Conservation (phyloP, 2,113 vertebrate genomes). For the Festucalex cinctus region DNA sequence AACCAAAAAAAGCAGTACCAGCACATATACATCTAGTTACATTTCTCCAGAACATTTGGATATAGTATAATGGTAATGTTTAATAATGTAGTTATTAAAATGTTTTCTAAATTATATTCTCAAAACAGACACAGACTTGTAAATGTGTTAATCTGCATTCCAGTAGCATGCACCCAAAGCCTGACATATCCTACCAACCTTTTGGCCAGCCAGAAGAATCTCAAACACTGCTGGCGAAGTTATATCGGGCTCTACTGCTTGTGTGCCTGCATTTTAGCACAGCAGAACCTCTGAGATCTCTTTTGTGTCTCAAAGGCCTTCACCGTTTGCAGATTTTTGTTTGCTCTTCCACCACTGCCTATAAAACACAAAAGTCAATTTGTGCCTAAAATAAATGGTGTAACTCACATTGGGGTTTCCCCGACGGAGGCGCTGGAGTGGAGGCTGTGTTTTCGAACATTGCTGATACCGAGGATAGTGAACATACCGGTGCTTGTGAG, state of each 20-base stretch:
- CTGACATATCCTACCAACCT: slow-evolving; percentile 34
- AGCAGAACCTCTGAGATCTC: slow-evolving; percentile 66
- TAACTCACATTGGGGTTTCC: slow-evolving; percentile 18
- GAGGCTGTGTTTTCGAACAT: slow-evolving; percentile 32
- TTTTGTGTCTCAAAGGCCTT: slow-evolving; percentile 38
- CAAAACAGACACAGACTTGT: not conserved
- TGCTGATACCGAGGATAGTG: slow-evolving; percentile 52
- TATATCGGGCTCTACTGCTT: slow-evolving; percentile 62
- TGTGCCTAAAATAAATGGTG: not conserved
- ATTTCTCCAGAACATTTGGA: too few relatives aligned
- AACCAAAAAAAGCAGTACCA: too few relatives aligned
- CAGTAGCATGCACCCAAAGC: slow-evolving; percentile 10
- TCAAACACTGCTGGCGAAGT: slow-evolving; percentile 66
- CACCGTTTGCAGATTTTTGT: not conserved
- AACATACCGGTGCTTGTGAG: slow-evolving; percentile 48
- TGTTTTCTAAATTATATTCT: not conserved
- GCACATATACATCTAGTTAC: too few relatives aligned
- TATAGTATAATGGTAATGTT: too few relatives aligned
- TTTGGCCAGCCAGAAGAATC: slow-evolving; percentile 62
- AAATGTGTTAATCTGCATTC: slow-evolving; percentile 3
- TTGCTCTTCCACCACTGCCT: not conserved
- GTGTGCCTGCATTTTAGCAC: slow-evolving; percentile 57
- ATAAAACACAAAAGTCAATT: too few relatives aligned
- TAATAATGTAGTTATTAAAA: too few relatives aligned
- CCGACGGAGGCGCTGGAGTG: slow-evolving; percentile 6